These are phyloP conservation scores for Paramisgurnus dabryanus DNA, from an alignment of 2,113 vertebrate genomes.

Conservation along the genomic window DNA sequence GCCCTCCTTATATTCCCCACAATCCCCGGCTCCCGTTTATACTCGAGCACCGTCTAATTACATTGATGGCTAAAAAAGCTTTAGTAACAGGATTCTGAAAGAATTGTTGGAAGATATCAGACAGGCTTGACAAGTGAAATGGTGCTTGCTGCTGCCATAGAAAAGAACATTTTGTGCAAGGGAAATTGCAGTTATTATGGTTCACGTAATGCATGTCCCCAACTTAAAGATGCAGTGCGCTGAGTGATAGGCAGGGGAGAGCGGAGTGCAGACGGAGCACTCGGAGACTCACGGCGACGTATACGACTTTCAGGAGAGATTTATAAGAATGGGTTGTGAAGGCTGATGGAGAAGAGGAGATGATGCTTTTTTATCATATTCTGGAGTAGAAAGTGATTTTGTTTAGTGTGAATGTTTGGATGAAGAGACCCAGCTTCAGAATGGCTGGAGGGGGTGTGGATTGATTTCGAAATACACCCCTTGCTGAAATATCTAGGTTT, in stretches of 20 bases:
- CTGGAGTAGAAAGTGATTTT: constrained; percentile 15
- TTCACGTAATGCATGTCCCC: constrained; percentile 26
- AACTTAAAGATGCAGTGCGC: constrained; percentile 2
- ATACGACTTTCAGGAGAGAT: background rate
- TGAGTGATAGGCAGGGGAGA: constrained; percentile 12
- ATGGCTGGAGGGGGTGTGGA: background rate
- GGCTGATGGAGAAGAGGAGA: background rate
- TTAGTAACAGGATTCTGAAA: constrained; percentile 20
- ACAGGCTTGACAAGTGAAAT: constrained; percentile 45
- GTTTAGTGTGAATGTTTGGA: constrained; percentile 24
- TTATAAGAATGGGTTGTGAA: constrained; percentile 16
- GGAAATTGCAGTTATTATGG: constrained; percentile 48
- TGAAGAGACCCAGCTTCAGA: constrained; percentile 29
- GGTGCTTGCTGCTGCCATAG: background rate
- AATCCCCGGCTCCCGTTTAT: constrained; percentile 21
- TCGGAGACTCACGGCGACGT: constrained; percentile 8
- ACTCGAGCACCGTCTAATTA: constrained; percentile 31
- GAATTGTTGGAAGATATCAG: constrained; percentile 43
- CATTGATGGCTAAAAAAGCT: constrained; percentile 43
- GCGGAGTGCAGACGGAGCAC: constrained; percentile 1
- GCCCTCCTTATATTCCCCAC: constrained; percentile 25
- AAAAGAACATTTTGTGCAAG: constrained; percentile 44
- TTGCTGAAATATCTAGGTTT: constrained; percentile 11
- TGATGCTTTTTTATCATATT: constrained; percentile 7
- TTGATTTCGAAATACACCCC: constrained; percentile 18